phyloP scores from a whole-genome alignment of 2,113 vertebrate species.

The Nothocercus nigrocapillus region DNA sequence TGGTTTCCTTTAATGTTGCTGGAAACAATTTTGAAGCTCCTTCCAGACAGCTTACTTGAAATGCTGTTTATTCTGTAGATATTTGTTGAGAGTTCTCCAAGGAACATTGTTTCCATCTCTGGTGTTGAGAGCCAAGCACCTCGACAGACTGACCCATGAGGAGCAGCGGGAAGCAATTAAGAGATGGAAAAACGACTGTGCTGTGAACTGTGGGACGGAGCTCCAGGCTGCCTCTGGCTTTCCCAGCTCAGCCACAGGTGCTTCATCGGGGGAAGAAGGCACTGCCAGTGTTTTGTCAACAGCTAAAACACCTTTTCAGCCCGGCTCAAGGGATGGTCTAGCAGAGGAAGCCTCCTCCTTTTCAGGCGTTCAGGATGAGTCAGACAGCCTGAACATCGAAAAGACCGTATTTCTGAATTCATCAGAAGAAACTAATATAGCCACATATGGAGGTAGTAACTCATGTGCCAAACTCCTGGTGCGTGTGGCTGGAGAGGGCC shows the following conservation, averaged over 20 bases:
- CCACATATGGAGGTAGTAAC: not conserved
- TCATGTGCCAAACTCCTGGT: not conserved
- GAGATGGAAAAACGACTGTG: conserved; percentile 55
- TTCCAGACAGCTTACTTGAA: not conserved
- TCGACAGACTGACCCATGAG: conserved; percentile 60
- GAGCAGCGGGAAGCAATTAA: conserved; percentile 58
- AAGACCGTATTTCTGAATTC: not conserved
- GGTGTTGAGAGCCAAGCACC: conserved; percentile 68
- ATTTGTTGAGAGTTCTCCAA: conserved; percentile 78
- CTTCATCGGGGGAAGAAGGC: not conserved
- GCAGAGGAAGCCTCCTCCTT: not conserved
- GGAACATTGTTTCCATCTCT: conserved; percentile 78
- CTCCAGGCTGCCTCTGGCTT: not conserved
- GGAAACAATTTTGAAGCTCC: not conserved
- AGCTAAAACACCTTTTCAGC: not conserved
- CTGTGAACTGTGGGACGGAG: not conserved
- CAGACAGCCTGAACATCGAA: not conserved
- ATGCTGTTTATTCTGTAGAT: conserved; percentile 73
- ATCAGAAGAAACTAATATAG: not conserved
- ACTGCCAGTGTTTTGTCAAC: not conserved
- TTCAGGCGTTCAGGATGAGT: not conserved
- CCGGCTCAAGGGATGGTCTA: not conserved
- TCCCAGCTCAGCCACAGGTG: not conserved
- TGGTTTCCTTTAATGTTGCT: not conserved
- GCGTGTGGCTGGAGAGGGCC: not conserved